These are phyloP conservation scores for Atopsyche davidsoni DNA, from an alignment of 1,140 invertebrate genomes.

Conservation along the genomic window DNA sequence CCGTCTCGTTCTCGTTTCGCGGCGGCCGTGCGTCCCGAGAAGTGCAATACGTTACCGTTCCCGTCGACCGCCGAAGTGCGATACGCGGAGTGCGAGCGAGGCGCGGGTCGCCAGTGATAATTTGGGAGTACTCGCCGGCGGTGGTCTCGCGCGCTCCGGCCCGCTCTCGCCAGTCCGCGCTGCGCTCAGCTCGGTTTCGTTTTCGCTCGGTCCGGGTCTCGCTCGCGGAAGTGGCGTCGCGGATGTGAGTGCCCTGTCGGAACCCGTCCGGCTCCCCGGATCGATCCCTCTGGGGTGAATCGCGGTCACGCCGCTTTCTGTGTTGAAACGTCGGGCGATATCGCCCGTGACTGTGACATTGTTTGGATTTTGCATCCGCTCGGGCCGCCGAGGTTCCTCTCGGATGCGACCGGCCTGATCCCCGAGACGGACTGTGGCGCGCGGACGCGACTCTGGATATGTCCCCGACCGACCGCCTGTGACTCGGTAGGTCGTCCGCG, in stretches of 20 bases:
- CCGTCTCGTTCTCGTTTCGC: constrained; percentile 19
- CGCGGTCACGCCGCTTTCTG: constrained; percentile 1
- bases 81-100: too few species aligned
- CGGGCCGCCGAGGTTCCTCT: too few species aligned
- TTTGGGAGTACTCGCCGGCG: constrained; percentile 2
- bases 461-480: too few species aligned
- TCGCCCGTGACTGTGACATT: background rate
- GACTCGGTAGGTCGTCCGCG: too few species aligned
- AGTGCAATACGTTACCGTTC: constrained; percentile 16
- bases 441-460: too few species aligned
- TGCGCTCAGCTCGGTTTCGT: constrained; percentile 5
- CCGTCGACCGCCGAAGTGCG: background rate
- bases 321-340: background rate
- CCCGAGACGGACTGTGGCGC: too few species aligned
- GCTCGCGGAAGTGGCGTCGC: constrained; percentile 2
- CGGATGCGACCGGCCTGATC: too few species aligned
- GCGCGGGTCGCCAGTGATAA: constrained; percentile 22
- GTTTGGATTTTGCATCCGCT: constrained; percentile 4
- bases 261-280: background rate
- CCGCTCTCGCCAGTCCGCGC: constrained; percentile 4
- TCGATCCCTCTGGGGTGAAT: background rate
- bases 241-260: constrained; percentile 6
- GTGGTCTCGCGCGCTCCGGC: constrained; percentile 11
- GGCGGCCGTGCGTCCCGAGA: constrained; percentile 20
- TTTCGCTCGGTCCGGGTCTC: constrained; percentile 4